phyloP scores from a whole-genome alignment of 2,797 vertebrate species.

The Enteromius viviparus region DNA sequence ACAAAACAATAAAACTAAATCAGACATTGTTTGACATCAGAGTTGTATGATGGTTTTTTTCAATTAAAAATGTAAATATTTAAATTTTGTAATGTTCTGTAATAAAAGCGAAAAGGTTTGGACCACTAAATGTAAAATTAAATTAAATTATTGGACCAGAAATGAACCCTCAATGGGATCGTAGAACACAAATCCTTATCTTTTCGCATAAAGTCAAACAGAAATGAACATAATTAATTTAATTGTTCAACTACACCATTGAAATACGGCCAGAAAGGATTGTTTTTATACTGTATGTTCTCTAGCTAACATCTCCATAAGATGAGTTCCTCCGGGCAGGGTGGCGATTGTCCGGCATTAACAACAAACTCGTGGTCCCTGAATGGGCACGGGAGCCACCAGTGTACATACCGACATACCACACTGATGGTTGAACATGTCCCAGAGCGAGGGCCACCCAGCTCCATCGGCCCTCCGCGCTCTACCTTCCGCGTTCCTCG shows the following conservation, averaged over 20 bases:
- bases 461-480: constrained; percentile 65
- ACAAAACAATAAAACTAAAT: not conserved
- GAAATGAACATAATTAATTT: constrained; percentile 20
- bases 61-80: not conserved
- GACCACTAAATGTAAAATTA: not conserved
- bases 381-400: constrained; percentile 59
- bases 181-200: not conserved
- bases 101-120: not conserved
- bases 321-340: constrained; percentile 60
- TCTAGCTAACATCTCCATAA: constrained; percentile 56
- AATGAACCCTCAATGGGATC: not conserved
- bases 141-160: not conserved
- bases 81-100: not conserved
- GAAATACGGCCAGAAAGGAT: constrained; percentile 59
- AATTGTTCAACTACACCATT: constrained; percentile 53
- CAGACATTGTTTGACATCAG: too few species aligned
- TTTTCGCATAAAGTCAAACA: constrained; percentile 8
- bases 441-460: constrained; percentile 78
- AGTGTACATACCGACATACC: constrained; percentile 78
- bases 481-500: constrained; percentile 76
- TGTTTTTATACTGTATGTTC: constrained; percentile 43
- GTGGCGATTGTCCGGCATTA: constrained; percentile 28
- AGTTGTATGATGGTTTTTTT: not conserved
- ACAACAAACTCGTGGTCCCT: constrained; percentile 56
- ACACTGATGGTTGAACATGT: constrained; percentile 72